phyloP scores from a whole-genome alignment of 2,113 vertebrate species.

The Paramormyrops kingsleyae region DNA sequence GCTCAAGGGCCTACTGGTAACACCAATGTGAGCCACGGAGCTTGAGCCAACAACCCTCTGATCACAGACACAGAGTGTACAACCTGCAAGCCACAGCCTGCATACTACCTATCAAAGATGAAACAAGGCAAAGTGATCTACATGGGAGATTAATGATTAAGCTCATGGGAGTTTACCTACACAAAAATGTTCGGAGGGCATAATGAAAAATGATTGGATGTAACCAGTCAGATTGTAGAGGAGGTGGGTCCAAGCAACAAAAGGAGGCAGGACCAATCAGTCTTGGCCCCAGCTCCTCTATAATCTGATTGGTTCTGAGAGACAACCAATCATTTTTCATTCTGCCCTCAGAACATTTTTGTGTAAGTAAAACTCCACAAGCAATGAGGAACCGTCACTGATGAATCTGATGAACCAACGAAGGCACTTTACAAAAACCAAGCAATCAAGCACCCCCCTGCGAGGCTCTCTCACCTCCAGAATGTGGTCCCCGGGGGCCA shows the following conservation, averaged over 20 bases:
- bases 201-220: too few species aligned
- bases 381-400: background rate
- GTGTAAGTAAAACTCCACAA: too few species aligned
- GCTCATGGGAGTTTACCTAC: too few species aligned
- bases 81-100: background rate
- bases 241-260: too few species aligned
- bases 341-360: too few species aligned
- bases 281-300: too few species aligned
- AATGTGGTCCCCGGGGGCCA: slow-evolving; percentile 85
- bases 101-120: background rate
- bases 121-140: background rate
- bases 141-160: background rate
- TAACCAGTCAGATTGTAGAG: too few species aligned
- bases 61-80: background rate
- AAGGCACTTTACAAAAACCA: background rate
- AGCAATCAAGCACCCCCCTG: background rate
- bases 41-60: background rate
- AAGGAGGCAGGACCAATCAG: too few species aligned
- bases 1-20: background rate
- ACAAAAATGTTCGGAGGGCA: too few species aligned
- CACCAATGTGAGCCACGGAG: background rate
- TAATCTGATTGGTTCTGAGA: too few species aligned
- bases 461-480: slow-evolving; percentile 65
- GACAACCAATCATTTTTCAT: too few species aligned
- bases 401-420: background rate